A percentile compares a stretch with the other conserved stretches of the same genome.
phyloP scores from a whole-genome alignment of 1,140 invertebrate genomes.

The Dufourea novaeangliae region DNA sequence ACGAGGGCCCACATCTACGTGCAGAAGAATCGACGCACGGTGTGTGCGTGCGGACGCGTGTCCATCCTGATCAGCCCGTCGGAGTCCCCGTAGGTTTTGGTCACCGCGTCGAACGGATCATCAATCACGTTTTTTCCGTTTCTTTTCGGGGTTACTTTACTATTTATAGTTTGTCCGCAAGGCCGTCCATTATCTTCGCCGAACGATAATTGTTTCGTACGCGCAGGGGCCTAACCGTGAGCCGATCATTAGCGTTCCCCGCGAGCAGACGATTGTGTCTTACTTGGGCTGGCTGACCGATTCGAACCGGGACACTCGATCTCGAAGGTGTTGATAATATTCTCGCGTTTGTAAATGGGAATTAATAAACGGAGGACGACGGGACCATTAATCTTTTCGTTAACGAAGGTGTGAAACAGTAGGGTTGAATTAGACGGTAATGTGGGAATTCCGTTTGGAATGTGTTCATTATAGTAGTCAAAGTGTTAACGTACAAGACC shows the following conservation, averaged over 20 bases:
- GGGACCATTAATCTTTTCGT: neutral
- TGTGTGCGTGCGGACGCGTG: conserved; percentile 43
- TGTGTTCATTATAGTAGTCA: too few relatives aligned
- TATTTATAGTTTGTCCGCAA: conserved; percentile 71
- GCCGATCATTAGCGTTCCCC: conserved; percentile 33
- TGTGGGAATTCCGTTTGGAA: too few relatives aligned
- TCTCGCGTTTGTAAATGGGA: neutral
- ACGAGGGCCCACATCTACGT: neutral
- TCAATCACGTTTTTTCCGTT: conserved; percentile 73
- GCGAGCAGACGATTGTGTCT: conserved; percentile 32
- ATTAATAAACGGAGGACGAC: neutral
- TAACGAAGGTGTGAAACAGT: too few relatives aligned
- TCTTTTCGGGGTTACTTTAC: conserved; percentile 65
- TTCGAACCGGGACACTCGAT: neutral
- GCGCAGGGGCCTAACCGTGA: conserved; percentile 6
- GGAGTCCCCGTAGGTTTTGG: conserved; percentile 58
- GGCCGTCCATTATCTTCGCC: conserved; percentile 71
- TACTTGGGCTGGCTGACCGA: conserved; percentile 15
- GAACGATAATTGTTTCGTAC: conserved; percentile 71
- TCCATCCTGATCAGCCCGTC: conserved; percentile 50
- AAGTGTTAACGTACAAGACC: too few relatives aligned
- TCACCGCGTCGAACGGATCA: conserved; percentile 68
- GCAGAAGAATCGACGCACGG: conserved; percentile 15
- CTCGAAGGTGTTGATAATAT: neutral
- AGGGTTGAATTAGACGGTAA: too few relatives aligned